These are phyloP conservation scores for Geococcyx californianus DNA, from an alignment of 2,113 vertebrate genomes.

Conservation along the genomic window DNA sequence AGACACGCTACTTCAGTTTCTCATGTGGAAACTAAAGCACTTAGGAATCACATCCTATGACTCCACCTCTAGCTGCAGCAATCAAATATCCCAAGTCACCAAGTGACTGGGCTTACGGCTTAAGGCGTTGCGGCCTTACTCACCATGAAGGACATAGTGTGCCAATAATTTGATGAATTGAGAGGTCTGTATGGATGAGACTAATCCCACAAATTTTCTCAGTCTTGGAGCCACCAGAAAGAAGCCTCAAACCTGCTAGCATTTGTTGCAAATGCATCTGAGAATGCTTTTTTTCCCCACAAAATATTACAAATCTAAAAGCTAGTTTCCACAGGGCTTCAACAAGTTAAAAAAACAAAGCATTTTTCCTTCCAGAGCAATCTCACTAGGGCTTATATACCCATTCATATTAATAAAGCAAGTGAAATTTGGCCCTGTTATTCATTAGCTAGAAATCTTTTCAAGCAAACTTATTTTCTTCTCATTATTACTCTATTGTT, in stretches of 20 bases:
- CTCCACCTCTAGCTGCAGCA: not conserved
- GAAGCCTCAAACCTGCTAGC: not conserved
- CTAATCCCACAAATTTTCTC: not conserved
- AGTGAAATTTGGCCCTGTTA: not conserved
- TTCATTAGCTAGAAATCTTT: constrained; percentile 37
- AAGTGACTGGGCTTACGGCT: too few species aligned
- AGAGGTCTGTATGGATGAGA: not conserved
- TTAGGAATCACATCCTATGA: not conserved
- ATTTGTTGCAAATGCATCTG: not conserved
- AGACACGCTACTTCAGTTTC: not conserved
- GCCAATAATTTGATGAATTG: not conserved
- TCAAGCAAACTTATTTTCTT: constrained; percentile 22
- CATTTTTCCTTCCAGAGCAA: not conserved
- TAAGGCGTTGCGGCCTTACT: too few species aligned
- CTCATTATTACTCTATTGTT: constrained; percentile 9
- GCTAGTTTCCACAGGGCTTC: not conserved
- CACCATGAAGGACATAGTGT: not conserved
- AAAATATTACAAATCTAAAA: not conserved
- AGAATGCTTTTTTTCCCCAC: not conserved
- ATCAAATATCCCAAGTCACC: not conserved
- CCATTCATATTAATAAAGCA: not conserved
- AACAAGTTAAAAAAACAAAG: not conserved
- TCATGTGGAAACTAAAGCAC: not conserved
- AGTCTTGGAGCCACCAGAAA: not conserved
- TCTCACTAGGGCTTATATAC: not conserved